phyloP scores from a whole-genome alignment of 2,888 invertebrate species.

The Oscheius sp. region DNA sequence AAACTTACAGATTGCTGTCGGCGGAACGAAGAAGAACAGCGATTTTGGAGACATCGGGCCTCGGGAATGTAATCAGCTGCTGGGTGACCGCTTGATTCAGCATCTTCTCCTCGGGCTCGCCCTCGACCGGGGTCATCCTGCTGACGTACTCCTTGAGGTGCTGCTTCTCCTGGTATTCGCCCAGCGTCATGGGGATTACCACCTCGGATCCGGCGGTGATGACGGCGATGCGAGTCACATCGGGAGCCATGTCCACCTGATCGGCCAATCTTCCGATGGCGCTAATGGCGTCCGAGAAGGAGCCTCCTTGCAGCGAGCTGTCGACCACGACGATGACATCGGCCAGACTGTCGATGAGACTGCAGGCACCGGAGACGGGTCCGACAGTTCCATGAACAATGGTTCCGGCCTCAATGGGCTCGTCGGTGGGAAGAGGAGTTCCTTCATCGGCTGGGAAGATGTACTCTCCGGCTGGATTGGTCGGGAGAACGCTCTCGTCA shows the following conservation, averaged over 20 bases:
- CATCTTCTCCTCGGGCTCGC: constrained; percentile 32
- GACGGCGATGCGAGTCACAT: constrained; percentile 49
- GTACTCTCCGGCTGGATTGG: constrained; percentile 28
- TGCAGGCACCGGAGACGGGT: not conserved
- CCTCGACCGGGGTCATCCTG: not conserved
- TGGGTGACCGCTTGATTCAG: constrained; percentile 48
- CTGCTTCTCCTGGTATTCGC: constrained; percentile 62
- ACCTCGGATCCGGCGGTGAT: constrained; percentile 53
- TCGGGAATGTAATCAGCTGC: constrained; percentile 55
- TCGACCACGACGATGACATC: constrained; percentile 5
- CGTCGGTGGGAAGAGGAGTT: constrained; percentile 46
- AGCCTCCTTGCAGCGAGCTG: not conserved
- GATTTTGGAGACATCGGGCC: constrained; percentile 29
- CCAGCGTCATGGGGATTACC: constrained; percentile 55
- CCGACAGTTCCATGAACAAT: not conserved
- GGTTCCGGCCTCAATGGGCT: constrained; percentile 26
- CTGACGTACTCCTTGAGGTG: constrained; percentile 39
- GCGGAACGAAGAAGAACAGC: constrained; percentile 1
- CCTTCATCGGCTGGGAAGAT: constrained; percentile 38
- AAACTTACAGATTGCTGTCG: not conserved
- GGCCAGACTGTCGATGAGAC: not conserved
- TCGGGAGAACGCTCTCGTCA: constrained; percentile 33
- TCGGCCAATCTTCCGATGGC: constrained; percentile 32
- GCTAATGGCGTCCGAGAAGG: not conserved
- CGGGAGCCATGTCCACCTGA: constrained; percentile 55